Percentiles rank a stretch among this genome's conserved stretches.
These are phyloP conservation scores for Grammomys dolichurus DNA, from an alignment of 2,113 vertebrate species.

Conservation along the genomic window DNA sequence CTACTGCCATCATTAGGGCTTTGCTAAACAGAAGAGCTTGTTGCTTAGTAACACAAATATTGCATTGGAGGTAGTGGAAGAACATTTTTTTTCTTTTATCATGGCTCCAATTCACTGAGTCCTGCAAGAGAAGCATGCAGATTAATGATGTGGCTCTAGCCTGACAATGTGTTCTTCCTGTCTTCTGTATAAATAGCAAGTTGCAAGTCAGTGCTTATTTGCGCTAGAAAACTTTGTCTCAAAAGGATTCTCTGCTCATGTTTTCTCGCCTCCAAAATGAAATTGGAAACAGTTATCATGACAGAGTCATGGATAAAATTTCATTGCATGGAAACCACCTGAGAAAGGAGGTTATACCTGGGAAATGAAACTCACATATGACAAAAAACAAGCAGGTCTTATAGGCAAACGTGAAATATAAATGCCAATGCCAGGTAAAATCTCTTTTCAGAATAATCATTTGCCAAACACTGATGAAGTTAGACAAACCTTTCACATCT, in stretches of 20 bases:
- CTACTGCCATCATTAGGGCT: conserved; percentile 77
- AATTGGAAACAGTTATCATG: not conserved
- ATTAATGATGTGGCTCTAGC: conserved; percentile 65
- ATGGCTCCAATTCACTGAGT: conserved; percentile 60
- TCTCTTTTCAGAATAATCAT: not conserved
- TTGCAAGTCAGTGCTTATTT: conserved; percentile 33
- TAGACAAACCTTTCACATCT: not conserved
- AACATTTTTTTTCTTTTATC: conserved; percentile 60
- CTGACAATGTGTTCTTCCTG: conserved; percentile 26
- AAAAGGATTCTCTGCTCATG: conserved; percentile 11
- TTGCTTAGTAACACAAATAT: conserved; percentile 87
- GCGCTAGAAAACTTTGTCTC: conserved; percentile 52
- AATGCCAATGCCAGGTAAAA: not conserved
- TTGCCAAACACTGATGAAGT: not conserved
- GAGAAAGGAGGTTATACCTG: not conserved
- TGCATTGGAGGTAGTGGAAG: conserved; percentile 53
- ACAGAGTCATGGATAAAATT: not conserved
- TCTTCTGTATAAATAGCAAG: conserved; percentile 62
- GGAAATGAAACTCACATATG: not conserved
- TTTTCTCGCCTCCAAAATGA: conserved; percentile 27
- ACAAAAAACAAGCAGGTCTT: not conserved
- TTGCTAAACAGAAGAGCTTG: conserved; percentile 80
- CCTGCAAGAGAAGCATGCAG: conserved; percentile 57
- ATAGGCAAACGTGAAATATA: not conserved
- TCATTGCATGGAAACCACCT: not conserved